Conservation (phyloP, 2,797 vertebrate genomes). For the Brotula barbata region DNA sequence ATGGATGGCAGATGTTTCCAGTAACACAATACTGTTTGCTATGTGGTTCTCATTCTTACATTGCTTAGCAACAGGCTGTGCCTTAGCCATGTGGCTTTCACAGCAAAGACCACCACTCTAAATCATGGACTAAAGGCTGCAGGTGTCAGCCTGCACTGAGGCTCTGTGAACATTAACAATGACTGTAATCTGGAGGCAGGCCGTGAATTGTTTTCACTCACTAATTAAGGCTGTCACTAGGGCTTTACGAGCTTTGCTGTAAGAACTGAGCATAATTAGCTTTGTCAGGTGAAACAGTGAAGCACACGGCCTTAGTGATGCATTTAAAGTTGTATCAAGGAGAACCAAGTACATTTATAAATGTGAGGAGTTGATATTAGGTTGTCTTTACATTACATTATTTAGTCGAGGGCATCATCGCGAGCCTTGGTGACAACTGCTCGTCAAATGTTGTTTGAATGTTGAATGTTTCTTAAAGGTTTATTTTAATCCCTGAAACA, state of each 20-base stretch:
- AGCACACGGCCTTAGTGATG: constrained; percentile 13
- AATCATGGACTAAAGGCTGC: constrained; percentile 46
- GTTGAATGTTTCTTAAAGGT: no score
- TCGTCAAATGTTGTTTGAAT: no score
- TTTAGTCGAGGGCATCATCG: no score
- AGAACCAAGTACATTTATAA: constrained; percentile 24
- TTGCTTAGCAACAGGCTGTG: constrained; percentile 69
- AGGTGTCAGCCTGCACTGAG: constrained; percentile 51
- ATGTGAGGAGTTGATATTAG: neutral
- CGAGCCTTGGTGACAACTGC: no score
- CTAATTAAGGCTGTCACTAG: constrained; percentile 51
- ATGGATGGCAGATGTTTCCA: constrained; percentile 42
- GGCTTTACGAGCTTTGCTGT: constrained; percentile 40
- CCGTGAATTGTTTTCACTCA: constrained; percentile 55
- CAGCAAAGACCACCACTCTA: constrained; percentile 40
- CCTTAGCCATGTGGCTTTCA: constrained; percentile 44
- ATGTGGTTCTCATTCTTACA: constrained; percentile 51
- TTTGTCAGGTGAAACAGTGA: constrained; percentile 44
- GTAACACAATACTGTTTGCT: constrained; percentile 53
- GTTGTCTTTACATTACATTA: no score
- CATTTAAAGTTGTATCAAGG: constrained; percentile 25
- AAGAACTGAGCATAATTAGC: constrained; percentile 48
- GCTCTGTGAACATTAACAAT: constrained; percentile 41
- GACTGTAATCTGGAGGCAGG: constrained; percentile 47
- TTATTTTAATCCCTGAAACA: no score